A percentile compares a stretch with the other conserved stretches of the same genome.
phyloP scores from a whole-genome alignment of 2,797 vertebrate species.

The Staurois parvus region DNA sequence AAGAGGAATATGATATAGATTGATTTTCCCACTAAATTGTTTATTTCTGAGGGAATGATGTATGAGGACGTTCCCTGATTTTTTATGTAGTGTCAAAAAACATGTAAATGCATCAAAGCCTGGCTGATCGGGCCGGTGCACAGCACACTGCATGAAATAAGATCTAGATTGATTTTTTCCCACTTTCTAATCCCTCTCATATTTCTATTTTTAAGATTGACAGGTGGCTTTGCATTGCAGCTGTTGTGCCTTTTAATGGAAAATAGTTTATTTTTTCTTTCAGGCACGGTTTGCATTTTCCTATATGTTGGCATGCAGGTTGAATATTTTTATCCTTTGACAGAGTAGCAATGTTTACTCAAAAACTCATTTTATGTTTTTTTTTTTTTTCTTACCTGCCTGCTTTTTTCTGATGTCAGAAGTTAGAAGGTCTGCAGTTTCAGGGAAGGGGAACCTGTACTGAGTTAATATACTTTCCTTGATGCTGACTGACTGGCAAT shows the following conservation, averaged over 20 bases:
- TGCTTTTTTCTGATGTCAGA: neutral
- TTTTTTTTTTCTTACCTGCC: neutral
- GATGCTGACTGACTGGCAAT: conserved; percentile 1
- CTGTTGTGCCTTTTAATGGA: conserved; percentile 26
- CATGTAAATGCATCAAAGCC: conserved; percentile 50
- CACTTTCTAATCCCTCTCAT: conserved; percentile 37
- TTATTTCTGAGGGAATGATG: conserved; percentile 33
- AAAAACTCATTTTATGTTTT: conserved; percentile 4
- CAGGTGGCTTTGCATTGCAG: conserved; percentile 43
- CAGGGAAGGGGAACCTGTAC: neutral
- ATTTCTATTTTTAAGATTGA: conserved; percentile 52
- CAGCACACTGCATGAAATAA: conserved; percentile 33
- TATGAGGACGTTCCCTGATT: conserved; percentile 17
- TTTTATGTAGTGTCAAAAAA: conserved; percentile 28
- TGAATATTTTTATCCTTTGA: conserved; percentile 5
- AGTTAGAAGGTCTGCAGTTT: neutral
- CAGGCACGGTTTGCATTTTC: neutral
- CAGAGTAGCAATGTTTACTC: conserved; percentile 11
- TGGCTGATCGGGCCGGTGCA: conserved; percentile 8
- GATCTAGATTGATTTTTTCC: conserved; percentile 54
- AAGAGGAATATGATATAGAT: conserved; percentile 38
- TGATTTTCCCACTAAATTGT: conserved; percentile 49
- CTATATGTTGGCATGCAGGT: neutral
- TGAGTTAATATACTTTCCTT: conserved; percentile 7
- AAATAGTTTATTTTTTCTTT: conserved; percentile 20